A percentile compares a stretch with the other conserved stretches of the same genome.
phyloP scores from a whole-genome alignment of 2,888 invertebrate species.

The Limnephilus rhombicus region DNA sequence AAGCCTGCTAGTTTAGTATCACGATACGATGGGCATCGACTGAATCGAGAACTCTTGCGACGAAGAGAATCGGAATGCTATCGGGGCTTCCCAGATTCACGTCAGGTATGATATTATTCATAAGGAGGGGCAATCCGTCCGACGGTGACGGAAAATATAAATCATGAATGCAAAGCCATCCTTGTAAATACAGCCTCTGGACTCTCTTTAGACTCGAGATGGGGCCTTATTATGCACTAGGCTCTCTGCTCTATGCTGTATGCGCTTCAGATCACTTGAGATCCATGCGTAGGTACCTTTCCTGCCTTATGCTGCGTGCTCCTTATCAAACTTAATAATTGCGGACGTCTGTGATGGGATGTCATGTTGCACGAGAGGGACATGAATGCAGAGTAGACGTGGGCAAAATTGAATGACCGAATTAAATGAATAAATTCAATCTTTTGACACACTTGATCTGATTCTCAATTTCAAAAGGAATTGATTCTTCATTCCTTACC shows the following conservation, averaged over 20 bases:
- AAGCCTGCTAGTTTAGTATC: background rate
- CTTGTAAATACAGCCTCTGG: constrained; percentile 11
- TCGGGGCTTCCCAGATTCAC: background rate
- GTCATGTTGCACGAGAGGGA: background rate
- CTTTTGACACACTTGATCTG: too few species aligned
- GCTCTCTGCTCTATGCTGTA: background rate
- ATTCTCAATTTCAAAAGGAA: too few species aligned
- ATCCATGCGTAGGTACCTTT: background rate
- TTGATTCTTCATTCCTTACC: too few species aligned
- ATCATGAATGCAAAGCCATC: constrained; percentile 29
- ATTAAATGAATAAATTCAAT: too few species aligned
- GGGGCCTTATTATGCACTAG: constrained; percentile 19
- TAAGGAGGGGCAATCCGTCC: constrained; percentile 21
- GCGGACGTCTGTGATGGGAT: constrained; percentile 38
- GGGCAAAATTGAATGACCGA: too few species aligned
- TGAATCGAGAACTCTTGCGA: too few species aligned
- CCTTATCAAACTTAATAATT: constrained; percentile 48
- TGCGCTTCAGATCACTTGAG: background rate
- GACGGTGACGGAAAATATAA: constrained; percentile 25
- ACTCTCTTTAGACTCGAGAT: background rate
- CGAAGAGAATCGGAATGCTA: background rate
- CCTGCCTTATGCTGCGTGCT: background rate
- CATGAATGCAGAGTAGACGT: background rate
- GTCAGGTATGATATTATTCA: constrained; percentile 7
- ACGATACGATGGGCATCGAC: background rate